Base-by-base conservation (phyloP, 1,140 invertebrate genomes). In the Drosophila sturtevanti region DNA sequence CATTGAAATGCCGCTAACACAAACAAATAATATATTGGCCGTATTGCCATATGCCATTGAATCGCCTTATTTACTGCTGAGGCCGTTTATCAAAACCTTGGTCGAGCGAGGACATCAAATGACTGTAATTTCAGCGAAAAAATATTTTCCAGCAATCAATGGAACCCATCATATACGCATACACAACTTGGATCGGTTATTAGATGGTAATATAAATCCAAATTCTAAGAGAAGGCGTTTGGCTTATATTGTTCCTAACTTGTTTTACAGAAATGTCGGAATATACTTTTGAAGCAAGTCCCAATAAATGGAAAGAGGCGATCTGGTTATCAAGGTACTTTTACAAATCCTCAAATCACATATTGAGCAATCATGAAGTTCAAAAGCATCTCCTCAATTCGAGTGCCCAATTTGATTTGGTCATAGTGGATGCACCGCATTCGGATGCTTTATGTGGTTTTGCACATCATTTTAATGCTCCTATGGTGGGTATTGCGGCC, bases 361-460 rank as follows among this genome's bases (percentile, higher is more conserved):
- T 89, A 1, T 60, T 90, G 0, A 54, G 37, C 1, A 70, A 90
- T 59, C 7, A 62, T 1, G 55, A 56, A 0, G 81, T 92, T 4
- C 81, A 89, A 41, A 12, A 71, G 2, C 27, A 91, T 41, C 10
- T 90, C 0, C 59, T 52, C 0, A 74, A 87, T 35, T 10, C 51
- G 0, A 63, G 63, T 67, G 58, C 41, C 0, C 63, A 79, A 10
- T 91, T 63, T 34, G 87, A 90, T 12, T 69, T 92, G 65, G 44
- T 92, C 0, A 75, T 91, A 12, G 9, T 89, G 9, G 86, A 90
- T 62, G 68, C 81, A 2, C 68, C 85, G 0, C 66, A 76, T 5
- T 72, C 69, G 5, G 90, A 91, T 27, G 85, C 91, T 0, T 38
- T 91, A 0, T 77, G 79, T 12, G 90, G 90, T 11, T 76, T 92